Evolutionary conservation across 1,140 invertebrate genomes (phyloP).

Genomic region (Diploscapter pachys): DNA sequence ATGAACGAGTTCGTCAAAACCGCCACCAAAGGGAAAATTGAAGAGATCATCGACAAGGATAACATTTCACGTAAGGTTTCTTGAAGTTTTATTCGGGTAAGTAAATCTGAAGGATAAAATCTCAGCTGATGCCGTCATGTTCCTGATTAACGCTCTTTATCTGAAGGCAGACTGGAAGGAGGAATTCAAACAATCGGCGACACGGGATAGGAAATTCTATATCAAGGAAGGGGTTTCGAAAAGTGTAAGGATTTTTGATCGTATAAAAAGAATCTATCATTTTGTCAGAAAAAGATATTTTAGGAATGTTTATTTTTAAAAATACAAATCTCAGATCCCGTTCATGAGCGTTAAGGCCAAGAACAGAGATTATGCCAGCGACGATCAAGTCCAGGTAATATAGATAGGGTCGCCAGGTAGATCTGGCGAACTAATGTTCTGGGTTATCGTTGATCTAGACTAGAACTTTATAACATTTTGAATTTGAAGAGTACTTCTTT

Average conservation of each 20-base stretch:
- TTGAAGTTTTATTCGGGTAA: no score
- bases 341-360: background rate
- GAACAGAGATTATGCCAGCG: no score
- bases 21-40: no score
- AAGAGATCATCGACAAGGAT: no score
- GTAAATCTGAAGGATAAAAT: background rate
- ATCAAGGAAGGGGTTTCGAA: background rate
- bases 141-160: constrained; percentile 27
- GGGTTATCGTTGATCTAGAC: no score
- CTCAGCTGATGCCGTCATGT: constrained; percentile 7
- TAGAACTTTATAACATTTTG: no score
- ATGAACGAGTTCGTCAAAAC: no score
- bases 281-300: no score
- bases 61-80: no score
- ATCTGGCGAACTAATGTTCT: no score
- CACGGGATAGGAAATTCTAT: constrained; percentile 13
- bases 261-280: background rate
- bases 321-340: background rate
- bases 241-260: constrained; percentile 1
- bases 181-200: constrained; percentile 5
- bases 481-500: no score
- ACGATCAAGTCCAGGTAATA: background rate
- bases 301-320: no score
- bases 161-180: constrained; percentile 29
- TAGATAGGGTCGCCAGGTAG: background rate